Base-by-base conservation (phyloP, 2,888 invertebrate genomes). In the Spialia ferax region DNA sequence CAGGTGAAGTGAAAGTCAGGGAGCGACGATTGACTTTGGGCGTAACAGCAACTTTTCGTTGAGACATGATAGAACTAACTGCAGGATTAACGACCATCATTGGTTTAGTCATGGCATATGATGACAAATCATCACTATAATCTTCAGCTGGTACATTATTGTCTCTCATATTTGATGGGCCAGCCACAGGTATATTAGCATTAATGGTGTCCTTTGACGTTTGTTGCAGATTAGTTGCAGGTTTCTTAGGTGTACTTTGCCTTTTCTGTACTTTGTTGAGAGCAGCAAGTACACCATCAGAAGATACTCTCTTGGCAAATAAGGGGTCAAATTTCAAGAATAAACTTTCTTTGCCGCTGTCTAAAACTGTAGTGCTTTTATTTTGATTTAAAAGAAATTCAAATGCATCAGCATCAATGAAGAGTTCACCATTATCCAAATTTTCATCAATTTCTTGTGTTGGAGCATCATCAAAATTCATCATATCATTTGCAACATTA, bases 261-360 rank as follows among this genome's bases (percentile, higher is more conserved):
- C 75, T 80, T 64, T 82, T 88, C 72, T 88, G 83, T 22, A 85
- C 72, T 69, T 86, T 81, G 61, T 74, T 84, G 13, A 91, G 77
- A 63, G 86, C 84, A 63, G 89, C 84, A 38, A 86, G 73, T 15
- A 88, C 83, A 45, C 90, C 85, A 69, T 85, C 88, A 6, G 88
- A 84, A 5, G 92, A 89, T 63, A 89, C 79, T 74, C 86, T 82
- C 72, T 87, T 88, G 6, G 93, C 87, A 75, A 91, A 93, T 50
- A 93, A 78, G 15, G 93, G 93, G 77, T 93, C 93, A 70, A 93
- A 93, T 74, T 93, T 93, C 5, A 93, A 76, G 70, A 93, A 93
- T 55, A 93, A 78, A 70, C 93, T 93, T 79, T 93, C 93, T 82
- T 92, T 93, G 3, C 93, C 93, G 71, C 88, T 91, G 45, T 93